A percentile compares a stretch with the other conserved stretches of the same genome.
Conservation (phyloP, 2,888 invertebrate species). For the Brachyptera putata region DNA sequence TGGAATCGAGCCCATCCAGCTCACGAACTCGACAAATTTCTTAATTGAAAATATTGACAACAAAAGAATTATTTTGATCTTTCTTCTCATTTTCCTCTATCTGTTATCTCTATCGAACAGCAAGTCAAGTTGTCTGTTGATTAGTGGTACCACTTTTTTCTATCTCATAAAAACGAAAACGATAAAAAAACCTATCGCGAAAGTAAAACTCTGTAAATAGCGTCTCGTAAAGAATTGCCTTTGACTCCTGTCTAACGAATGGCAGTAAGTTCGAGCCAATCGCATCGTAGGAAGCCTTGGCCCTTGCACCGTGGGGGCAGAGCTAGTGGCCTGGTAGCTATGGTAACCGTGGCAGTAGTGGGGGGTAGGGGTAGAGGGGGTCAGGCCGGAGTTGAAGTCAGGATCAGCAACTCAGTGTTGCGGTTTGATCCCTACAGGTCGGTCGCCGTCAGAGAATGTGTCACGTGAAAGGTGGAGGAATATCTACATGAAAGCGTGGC, state of each 20-base stretch:
- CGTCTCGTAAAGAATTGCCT: background rate
- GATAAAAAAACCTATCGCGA: background rate
- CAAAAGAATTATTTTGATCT: too few species aligned
- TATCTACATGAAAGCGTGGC: too few species aligned
- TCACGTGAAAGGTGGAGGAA: too few species aligned
- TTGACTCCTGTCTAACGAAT: too few species aligned
- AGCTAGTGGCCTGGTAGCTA: background rate
- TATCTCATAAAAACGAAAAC: background rate
- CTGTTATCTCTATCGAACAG: too few species aligned
- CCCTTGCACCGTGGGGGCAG: background rate
- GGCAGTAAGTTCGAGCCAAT: conserved; percentile 2
- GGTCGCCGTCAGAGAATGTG: background rate
- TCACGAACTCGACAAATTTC: too few species aligned
- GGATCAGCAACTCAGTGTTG: background rate
- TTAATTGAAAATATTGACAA: too few species aligned
- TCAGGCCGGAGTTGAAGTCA: background rate
- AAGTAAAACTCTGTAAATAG: background rate
- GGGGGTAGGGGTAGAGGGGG: background rate
- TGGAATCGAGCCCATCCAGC: too few species aligned
- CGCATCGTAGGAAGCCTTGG: background rate
- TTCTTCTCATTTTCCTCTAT: too few species aligned
- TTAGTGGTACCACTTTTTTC: too few species aligned
- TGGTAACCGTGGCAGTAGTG: background rate
- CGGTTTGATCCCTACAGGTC: background rate
- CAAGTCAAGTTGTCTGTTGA: too few species aligned